Evolutionary conservation across 1,140 invertebrate genomes (phyloP).

Genomic region (Wasmannia auropunctata): DNA sequence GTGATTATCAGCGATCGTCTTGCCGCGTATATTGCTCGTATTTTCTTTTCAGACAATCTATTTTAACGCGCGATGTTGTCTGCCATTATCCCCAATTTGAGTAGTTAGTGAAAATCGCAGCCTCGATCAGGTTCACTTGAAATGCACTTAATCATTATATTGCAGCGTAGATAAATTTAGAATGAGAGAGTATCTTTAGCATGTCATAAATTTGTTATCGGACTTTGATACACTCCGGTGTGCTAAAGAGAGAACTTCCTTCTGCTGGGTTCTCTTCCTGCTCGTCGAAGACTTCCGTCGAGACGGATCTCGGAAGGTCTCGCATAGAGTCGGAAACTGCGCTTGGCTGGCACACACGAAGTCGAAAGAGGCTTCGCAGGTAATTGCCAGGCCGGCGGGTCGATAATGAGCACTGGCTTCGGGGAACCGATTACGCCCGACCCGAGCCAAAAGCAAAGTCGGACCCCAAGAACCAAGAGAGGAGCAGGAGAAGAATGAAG

Average conservation of each 20-base stretch:
- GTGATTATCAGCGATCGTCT: slow-evolving; percentile 76
- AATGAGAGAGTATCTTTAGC: neutral
- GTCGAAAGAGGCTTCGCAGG: slow-evolving; percentile 82
- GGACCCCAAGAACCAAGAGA: slow-evolving; percentile 69
- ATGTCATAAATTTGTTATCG: slow-evolving; percentile 13
- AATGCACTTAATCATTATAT: neutral
- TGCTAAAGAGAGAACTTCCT: slow-evolving; percentile 18
- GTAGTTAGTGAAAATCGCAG: neutral
- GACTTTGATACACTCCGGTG: neutral
- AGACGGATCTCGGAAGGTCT: slow-evolving; percentile 73
- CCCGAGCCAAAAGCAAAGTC: slow-evolving; percentile 83
- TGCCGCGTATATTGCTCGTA: neutral
- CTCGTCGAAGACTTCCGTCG: slow-evolving; percentile 48
- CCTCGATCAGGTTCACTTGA: slow-evolving; percentile 3
- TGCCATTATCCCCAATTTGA: slow-evolving; percentile 30
- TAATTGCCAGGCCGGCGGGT: slow-evolving; percentile 86
- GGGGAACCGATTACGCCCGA: slow-evolving; percentile 85
- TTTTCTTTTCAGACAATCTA: slow-evolving; percentile 21
- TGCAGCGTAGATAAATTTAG: neutral
- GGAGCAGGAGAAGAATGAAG: slow-evolving; percentile 55
- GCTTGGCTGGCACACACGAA: slow-evolving; percentile 78
- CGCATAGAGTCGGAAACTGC: slow-evolving; percentile 74
- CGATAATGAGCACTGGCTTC: slow-evolving; percentile 86
- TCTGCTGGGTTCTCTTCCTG: slow-evolving; percentile 35
- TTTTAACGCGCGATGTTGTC: slow-evolving; percentile 9